phyloP scores from a whole-genome alignment of 2,113 vertebrate genomes.

The Falco punctatus region DNA sequence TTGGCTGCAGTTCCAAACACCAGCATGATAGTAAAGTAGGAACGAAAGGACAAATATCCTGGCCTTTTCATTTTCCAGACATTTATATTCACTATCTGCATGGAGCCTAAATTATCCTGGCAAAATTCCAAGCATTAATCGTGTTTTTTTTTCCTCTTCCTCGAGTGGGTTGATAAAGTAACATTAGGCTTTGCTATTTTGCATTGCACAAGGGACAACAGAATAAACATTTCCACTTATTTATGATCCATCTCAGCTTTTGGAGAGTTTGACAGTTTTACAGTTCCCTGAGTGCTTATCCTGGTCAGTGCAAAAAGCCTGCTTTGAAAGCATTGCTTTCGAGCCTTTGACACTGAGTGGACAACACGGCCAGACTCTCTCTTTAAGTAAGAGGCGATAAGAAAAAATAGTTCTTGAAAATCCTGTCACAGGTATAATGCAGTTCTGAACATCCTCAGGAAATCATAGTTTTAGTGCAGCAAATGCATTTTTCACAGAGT shows the following conservation, averaged over 20 bases:
- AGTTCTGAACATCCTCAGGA: neutral
- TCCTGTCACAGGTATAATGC: neutral
- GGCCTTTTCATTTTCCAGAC: constrained; percentile 39
- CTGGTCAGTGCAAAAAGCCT: neutral
- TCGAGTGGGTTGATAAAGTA: neutral
- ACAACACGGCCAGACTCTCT: neutral
- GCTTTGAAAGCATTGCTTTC: neutral
- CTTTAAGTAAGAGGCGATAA: neutral
- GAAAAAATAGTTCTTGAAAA: neutral
- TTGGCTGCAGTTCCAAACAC: constrained; percentile 5
- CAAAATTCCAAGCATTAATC: constrained; percentile 18
- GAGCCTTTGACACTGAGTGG: neutral
- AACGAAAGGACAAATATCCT: constrained; percentile 34
- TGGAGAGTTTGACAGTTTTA: neutral
- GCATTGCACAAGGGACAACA: neutral
- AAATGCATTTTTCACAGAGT: neutral
- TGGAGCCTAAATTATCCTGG: constrained; percentile 34
- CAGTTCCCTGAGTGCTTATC: neutral
- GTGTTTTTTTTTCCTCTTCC: fast-evolving
- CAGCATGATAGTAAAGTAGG: neutral
- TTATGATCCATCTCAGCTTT: neutral
- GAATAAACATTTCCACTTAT: constrained; percentile 14
- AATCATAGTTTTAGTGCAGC: neutral
- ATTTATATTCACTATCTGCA: constrained; percentile 21
- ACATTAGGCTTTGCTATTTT: constrained; percentile 1